Base-by-base conservation (phyloP, 2,113 vertebrate species). In the Melanotaenia duboulayi region DNA sequence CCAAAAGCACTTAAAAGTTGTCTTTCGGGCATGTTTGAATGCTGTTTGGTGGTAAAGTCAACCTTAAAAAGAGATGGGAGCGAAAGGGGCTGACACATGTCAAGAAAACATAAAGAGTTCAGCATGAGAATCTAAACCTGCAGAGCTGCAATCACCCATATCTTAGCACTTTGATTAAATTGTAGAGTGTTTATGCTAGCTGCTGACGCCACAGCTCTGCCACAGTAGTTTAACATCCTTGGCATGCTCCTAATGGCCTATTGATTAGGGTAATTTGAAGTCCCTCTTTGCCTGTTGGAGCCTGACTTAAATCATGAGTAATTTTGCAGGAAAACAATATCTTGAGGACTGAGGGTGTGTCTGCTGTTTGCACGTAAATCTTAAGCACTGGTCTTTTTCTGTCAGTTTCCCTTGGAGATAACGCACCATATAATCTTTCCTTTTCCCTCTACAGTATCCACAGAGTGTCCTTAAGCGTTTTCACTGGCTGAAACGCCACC, bases 351-450 rank as follows among this genome's bases (percentile, higher is more conserved):
- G 66, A 68, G 84, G 87, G 80, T 44, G 76, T 78, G 61, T 61
- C 67, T 66, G 74, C 82, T 51, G 39, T 69, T 42, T 22, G 57
- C 57, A 61, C 68, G 52, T 82, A 63, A 69, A 71, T 87, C 81
- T 68, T 50, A 62, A 39, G 24, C 1, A 8, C 71, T 82, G 59
- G 40, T 81, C 70, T 81, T 79, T 72, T 79, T 71, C 54, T 58
- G 84, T 77, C 79, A 83, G 55, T n/a, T 77, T 52, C 49, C 70
- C 55, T 81, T 28, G 46, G 19, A 86, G 72, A 81, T 80, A 71
- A 85, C 86, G 66, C 62, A 75, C 56, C 75, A 66, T 83, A 73
- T 91, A 84, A 89, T 90, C 85, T 74, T 58, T n/a, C n/a, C 13
- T 25, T 55, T 77, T 65, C 61, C 55, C 54, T 48, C 68, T 17